phyloP scores from a whole-genome alignment of 92 coral and sea anemone species.

The Epizoanthus rinbou region DNA sequence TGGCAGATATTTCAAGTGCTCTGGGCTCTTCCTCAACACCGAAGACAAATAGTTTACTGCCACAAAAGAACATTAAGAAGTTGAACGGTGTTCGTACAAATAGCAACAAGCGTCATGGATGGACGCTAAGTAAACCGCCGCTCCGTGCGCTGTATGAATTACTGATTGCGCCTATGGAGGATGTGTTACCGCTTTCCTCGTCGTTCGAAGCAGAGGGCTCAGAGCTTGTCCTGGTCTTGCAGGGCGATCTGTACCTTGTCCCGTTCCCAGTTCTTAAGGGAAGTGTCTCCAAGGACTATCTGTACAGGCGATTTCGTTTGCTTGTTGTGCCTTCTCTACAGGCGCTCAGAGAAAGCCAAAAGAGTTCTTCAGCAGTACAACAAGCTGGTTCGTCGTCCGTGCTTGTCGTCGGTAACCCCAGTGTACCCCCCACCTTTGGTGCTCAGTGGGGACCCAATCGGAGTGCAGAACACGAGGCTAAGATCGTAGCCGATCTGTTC shows the following conservation, averaged over 20 bases:
- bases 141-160: slow-evolving; percentile 92
- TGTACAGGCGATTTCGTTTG: slow-evolving; percentile 84
- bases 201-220: slow-evolving; percentile 85
- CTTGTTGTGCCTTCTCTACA: slow-evolving; percentile 89
- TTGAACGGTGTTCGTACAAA: slow-evolving; percentile 86
- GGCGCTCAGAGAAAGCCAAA: slow-evolving; percentile 63
- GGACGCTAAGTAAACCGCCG: slow-evolving; percentile 80
- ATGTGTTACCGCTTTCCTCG: slow-evolving; percentile 74
- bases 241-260: slow-evolving; percentile 94
- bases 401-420: slow-evolving; percentile 94
- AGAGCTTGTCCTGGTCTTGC: slow-evolving; percentile 90
- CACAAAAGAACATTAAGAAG: slow-evolving; percentile 75
- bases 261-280: slow-evolving; percentile 95
- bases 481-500: slow-evolving; percentile 92
- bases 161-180: slow-evolving; percentile 95
- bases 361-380: slow-evolving; percentile 41
- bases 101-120: slow-evolving; percentile 63
- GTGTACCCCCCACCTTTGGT: slow-evolving; percentile 87
- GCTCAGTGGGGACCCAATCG: slow-evolving; percentile 91
- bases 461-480: slow-evolving; percentile 94
- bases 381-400: slow-evolving; percentile 67
- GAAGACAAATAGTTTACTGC: slow-evolving; percentile 56
- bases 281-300: slow-evolving; percentile 83
- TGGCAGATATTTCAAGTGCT: slow-evolving; percentile 70
- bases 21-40: slow-evolving; percentile 74